These are phyloP conservation scores for Taenaris catops DNA, from an alignment of 2,888 invertebrate genomes.

Conservation along the genomic window DNA sequence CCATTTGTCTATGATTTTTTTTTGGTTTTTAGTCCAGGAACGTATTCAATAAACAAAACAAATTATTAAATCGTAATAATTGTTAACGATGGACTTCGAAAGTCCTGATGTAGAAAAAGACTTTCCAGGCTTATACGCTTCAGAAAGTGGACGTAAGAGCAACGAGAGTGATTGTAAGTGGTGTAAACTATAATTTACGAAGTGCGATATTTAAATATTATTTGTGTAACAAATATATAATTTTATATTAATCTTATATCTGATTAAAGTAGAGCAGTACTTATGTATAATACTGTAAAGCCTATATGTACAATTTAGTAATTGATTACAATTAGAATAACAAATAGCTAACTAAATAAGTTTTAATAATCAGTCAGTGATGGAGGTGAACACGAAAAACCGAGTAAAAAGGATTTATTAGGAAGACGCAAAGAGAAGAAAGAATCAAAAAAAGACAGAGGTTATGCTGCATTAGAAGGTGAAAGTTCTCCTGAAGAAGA, in stretches of 20 bases:
- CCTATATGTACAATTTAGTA: too few species aligned
- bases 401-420: slow-evolving; percentile 88
- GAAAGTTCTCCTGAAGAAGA: slow-evolving; percentile 96
- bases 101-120: slow-evolving; percentile 95
- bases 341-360: too few species aligned
- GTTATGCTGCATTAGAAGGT: slow-evolving; percentile 95
- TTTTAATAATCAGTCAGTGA: slow-evolving; percentile 86
- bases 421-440: slow-evolving; percentile 92
- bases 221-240: too few species aligned
- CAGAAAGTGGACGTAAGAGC: slow-evolving; percentile 87
- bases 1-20: too few species aligned
- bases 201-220: too few species aligned
- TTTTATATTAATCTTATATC: too few species aligned
- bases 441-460: slow-evolving; percentile 89
- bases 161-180: slow-evolving; percentile 92
- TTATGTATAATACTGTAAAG: too few species aligned
- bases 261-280: too few species aligned
- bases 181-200: slow-evolving; percentile 3
- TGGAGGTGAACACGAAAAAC: slow-evolving; percentile 88
- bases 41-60: slow-evolving; percentile 1
- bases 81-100: slow-evolving; percentile 85
- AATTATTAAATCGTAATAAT: slow-evolving; percentile 2
- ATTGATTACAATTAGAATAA: too few species aligned
- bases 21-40: neutral
- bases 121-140: slow-evolving; percentile 92